Base-by-base conservation (phyloP, 2,888 invertebrate species). In the Lasioglossum villosulum region DNA sequence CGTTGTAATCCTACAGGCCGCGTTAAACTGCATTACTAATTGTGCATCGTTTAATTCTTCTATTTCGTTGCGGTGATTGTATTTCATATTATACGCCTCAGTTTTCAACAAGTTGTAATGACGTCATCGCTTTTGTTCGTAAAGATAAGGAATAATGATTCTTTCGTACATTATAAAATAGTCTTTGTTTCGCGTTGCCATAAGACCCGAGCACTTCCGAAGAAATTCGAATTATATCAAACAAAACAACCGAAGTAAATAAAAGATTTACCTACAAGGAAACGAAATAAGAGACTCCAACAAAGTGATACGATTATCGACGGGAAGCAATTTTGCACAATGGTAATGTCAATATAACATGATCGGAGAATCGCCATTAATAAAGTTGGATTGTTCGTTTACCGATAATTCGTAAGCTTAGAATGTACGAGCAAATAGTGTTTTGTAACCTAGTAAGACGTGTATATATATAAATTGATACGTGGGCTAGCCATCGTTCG, bases 381-480 rank as follows among this genome's bases (percentile, higher is more conserved):
- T 14, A 4, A 16, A 45, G 37, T 8, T 48, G 34, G 27, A 19
- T 30, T 3, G n/a, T 45, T 71, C 56, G 59, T 79, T 83, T 68
- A 75, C 45, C 48, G 72, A 75, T 30, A 66, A 34, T 59, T 16
- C 27, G 23, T 27, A 70, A 34, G 1, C 12, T 8, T 12, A 6
- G 23, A 39, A 23, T n/a, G 30, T 78, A 30, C 34, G 68, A 81
- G 72, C 68, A 74, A 73, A 70, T 66, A 27, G 12, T 39, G 37
- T 66, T n/a, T 63, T 84, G 59, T 76, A 78, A 80, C 78, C 56
- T 59, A 79, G 12, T 68, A 66, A 84, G 80, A 85, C 68, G 85
- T 88, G 82, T 82, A 81, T 83, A 84, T 83, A 84, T 80, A 81
- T 79, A 71, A 82, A 87, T 83, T 87, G 80, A 37, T 80, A 83